A percentile compares a stretch with the other conserved stretches of the same genome.
Evolutionary conservation across 2,113 vertebrate genomes (phyloP).

Genomic region (Turdus rufiventris): DNA sequence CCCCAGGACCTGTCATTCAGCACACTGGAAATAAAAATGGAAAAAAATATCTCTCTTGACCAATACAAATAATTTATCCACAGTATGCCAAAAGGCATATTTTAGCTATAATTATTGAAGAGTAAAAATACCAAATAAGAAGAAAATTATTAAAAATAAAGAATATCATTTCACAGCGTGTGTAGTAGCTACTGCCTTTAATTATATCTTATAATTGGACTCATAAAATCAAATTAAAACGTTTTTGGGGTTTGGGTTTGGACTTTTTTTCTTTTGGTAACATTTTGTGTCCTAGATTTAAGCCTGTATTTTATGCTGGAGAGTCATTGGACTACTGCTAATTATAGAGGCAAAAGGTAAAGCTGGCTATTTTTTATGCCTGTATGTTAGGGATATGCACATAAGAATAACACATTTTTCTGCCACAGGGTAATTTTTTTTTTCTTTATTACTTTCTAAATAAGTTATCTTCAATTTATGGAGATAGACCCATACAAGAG

Average conservation of each 20-base stretch:
- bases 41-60: not conserved
- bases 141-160: not conserved
- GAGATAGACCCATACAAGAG: not conserved
- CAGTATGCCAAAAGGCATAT: not conserved
- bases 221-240: not conserved
- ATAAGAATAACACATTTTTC: not conserved
- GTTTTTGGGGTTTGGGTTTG: not conserved
- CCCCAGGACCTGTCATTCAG: not conserved
- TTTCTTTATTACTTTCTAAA: not conserved
- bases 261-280: not conserved
- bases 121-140: not conserved
- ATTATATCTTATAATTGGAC: not conserved
- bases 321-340: not conserved
- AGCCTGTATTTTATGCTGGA: not conserved
- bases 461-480: not conserved
- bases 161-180: not conserved
- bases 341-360: not conserved
- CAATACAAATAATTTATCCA: not conserved
- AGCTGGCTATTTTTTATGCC: fast-evolving
- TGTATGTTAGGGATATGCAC: not conserved
- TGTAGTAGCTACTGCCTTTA: not conserved
- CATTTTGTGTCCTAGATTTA: not conserved
- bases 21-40: not conserved
- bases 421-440: not conserved
- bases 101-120: not conserved